phyloP scores from a whole-genome alignment of 2,113 vertebrate genomes.

The Myxocyprinus asiaticus region DNA sequence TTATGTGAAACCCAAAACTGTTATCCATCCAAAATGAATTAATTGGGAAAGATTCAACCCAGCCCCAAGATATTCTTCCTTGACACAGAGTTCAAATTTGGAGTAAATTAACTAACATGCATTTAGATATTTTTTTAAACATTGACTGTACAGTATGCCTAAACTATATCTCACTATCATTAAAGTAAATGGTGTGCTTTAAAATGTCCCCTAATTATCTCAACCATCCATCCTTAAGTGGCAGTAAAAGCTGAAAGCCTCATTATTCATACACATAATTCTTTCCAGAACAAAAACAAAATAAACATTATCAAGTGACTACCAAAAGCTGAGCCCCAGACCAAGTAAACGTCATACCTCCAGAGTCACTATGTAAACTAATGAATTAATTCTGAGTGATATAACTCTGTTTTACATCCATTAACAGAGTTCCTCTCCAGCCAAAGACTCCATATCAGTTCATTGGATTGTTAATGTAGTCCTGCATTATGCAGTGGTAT shows the following conservation, averaged over 20 bases:
- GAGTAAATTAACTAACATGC: not conserved
- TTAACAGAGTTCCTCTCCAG: slow-evolving; percentile 69
- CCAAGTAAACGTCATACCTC: slow-evolving; percentile 57
- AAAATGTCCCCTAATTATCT: not conserved
- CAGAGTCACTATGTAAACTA: slow-evolving; percentile 61
- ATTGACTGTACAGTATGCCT: not conserved
- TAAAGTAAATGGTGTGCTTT: not conserved
- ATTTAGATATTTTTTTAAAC: not conserved
- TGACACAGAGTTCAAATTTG: not conserved
- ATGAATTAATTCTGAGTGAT: slow-evolving; percentile 64
- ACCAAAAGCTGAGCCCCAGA: slow-evolving; percentile 46
- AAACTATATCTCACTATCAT: not conserved
- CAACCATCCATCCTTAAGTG: not conserved
- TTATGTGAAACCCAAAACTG: not conserved
- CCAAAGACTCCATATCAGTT: slow-evolving; percentile 73
- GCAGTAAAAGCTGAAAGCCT: not conserved
- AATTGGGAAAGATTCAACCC: not conserved
- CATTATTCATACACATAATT: not conserved
- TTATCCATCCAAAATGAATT: not conserved
- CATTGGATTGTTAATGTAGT: slow-evolving; percentile 79
- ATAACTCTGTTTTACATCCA: slow-evolving; percentile 73
- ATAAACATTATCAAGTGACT: not conserved
- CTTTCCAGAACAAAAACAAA: not conserved
- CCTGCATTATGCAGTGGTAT: slow-evolving; percentile 76
- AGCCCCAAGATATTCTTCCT: not conserved